Conservation (phyloP, 2,797 vertebrate genomes). For the Squalus acanthias region DNA sequence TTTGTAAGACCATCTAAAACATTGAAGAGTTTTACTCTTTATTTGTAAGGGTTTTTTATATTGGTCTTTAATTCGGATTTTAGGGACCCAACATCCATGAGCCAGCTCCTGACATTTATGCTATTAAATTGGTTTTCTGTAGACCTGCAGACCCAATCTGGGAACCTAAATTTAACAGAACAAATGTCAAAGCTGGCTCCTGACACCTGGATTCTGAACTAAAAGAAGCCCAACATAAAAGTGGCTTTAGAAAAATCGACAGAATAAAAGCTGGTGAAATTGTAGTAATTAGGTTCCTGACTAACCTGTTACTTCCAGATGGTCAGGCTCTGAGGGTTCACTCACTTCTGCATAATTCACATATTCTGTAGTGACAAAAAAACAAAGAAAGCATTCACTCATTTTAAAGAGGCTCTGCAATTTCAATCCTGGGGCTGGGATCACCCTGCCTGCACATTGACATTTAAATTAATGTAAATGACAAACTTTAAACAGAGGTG, state of each 20-base stretch:
- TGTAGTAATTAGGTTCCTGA: not conserved
- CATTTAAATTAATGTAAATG: not conserved
- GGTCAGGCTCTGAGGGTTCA: conserved; percentile 17
- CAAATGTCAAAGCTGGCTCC: not conserved
- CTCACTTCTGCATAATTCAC: conserved; percentile 20
- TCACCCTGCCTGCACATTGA: not conserved
- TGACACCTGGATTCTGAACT: not conserved
- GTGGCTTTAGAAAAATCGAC: not conserved
- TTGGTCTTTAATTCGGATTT: not conserved
- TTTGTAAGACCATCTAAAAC: not conserved
- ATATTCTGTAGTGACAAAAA: not conserved
- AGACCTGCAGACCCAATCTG: not conserved
- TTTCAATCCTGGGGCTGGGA: not conserved
- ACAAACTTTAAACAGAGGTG: not conserved
- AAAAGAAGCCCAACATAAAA: not conserved
- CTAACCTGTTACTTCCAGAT: conserved; percentile 26
- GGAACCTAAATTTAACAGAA: conserved; percentile 10
- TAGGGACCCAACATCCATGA: not conserved
- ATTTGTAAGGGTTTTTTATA: not conserved
- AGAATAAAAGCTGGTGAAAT: not conserved
- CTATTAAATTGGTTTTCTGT: not conserved
- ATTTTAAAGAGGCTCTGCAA: not conserved
- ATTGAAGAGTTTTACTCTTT: not conserved
- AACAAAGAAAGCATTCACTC: conserved; percentile 16
- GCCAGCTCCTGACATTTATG: not conserved